These are phyloP conservation scores for Globia sparganii DNA, from an alignment of 2,888 invertebrate genomes.

Conservation along the genomic window DNA sequence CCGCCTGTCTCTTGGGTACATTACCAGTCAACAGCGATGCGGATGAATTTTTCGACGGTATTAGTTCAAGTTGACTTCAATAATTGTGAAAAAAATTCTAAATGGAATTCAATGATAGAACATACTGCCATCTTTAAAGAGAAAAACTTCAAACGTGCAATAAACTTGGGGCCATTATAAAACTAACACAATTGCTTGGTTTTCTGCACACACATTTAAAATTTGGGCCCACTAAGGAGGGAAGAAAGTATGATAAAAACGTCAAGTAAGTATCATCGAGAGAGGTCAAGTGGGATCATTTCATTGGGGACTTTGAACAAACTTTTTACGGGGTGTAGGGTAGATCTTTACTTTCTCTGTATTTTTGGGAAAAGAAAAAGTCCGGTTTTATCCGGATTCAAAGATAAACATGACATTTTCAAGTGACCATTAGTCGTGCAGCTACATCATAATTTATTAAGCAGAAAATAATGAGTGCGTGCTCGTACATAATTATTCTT, in stretches of 20 bases:
- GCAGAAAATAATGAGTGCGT: background rate
- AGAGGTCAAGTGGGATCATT: slow-evolving; percentile 56
- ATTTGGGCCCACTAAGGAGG: slow-evolving; percentile 8
- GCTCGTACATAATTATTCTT: slow-evolving; percentile 2
- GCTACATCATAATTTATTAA: slow-evolving; percentile 9
- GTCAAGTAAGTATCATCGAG: slow-evolving; percentile 41
- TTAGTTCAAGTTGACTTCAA: background rate
- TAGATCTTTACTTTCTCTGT: slow-evolving; percentile 2
- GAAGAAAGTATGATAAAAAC: slow-evolving; percentile 33
- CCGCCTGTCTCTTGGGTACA: too few species aligned
- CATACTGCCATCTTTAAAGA: background rate
- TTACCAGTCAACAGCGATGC: too few species aligned
- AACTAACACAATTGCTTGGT: slow-evolving; percentile 1
- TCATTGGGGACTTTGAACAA: slow-evolving; percentile 37
- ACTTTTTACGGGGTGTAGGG: slow-evolving; percentile 28
- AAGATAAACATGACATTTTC: slow-evolving; percentile 39
- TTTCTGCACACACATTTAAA: slow-evolving; percentile 5
- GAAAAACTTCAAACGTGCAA: background rate
- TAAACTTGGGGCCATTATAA: background rate
- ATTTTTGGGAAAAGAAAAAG: background rate
- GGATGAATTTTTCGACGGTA: too few species aligned
- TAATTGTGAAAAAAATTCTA: background rate
- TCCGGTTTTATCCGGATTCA: slow-evolving; percentile 5
- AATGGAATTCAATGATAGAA: background rate
- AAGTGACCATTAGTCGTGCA: slow-evolving; percentile 39